These are phyloP conservation scores for Cepphus grylle DNA, from an alignment of 2,113 vertebrate genomes.

Conservation along the genomic window DNA sequence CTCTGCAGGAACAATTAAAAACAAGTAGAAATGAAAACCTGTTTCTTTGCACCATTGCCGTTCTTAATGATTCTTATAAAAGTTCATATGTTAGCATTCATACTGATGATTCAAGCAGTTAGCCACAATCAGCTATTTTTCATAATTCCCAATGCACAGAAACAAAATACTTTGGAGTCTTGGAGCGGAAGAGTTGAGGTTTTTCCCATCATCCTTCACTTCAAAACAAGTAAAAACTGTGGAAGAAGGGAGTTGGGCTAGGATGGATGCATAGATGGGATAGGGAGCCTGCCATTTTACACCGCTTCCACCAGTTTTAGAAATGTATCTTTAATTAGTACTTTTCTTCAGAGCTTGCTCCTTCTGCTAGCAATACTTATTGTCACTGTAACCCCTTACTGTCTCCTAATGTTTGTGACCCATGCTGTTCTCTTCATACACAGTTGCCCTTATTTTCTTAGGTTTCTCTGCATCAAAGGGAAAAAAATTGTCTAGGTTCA, in stretches of 20 bases:
- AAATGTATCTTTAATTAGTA: neutral
- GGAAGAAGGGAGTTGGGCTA: neutral
- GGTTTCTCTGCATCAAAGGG: neutral
- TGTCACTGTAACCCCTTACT: neutral
- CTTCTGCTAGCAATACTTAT: neutral
- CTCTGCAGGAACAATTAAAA: neutral
- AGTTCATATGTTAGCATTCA: neutral
- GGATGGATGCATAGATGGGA: neutral
- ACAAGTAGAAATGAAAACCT: neutral
- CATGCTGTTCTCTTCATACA: neutral
- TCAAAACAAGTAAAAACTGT: neutral
- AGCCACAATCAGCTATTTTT: neutral
- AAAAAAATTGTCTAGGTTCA: neutral
- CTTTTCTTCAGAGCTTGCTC: neutral
- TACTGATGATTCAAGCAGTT: neutral
- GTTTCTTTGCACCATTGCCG: neutral
- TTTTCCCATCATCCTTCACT: neutral
- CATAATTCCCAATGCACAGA: neutral
- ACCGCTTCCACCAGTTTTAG: neutral
- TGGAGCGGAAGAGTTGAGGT: neutral
- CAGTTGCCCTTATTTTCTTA: neutral
- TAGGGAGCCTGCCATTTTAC: neutral
- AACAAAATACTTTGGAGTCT: neutral
- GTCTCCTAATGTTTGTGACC: neutral
- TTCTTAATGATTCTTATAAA: neutral